phyloP scores from a whole-genome alignment of 2,797 vertebrate species.

The Cottoperca gobio region DNA sequence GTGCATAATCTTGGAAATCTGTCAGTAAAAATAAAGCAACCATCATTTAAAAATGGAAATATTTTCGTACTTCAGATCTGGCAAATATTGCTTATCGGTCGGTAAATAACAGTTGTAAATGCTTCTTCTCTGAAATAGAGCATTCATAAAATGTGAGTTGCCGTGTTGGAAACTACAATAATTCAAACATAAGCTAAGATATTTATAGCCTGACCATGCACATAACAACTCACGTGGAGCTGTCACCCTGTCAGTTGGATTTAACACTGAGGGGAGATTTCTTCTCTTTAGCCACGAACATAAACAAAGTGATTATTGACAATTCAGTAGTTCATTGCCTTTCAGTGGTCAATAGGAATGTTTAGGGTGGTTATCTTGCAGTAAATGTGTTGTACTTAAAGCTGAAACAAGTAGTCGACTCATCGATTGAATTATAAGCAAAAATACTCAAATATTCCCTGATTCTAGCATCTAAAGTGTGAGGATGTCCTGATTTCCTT shows the following conservation, averaged over 20 bases:
- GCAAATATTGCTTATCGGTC: neutral
- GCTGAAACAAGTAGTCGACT: neutral
- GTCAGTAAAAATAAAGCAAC: slow-evolving; percentile 3
- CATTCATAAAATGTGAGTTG: slow-evolving; percentile 39
- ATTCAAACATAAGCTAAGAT: slow-evolving; percentile 20
- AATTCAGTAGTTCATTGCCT: slow-evolving; percentile 2
- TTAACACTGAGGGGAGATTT: neutral
- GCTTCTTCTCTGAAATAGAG: slow-evolving; percentile 7
- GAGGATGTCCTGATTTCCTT: neutral
- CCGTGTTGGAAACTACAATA: slow-evolving; percentile 25
- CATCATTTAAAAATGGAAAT: neutral
- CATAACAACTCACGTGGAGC: slow-evolving; percentile 3
- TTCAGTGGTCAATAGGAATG: slow-evolving; percentile 3
- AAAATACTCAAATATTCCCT: neutral
- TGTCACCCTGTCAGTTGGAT: slow-evolving; percentile 15
- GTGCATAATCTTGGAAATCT: slow-evolving; percentile 16
- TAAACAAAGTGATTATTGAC: slow-evolving; percentile 24
- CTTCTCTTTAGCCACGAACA: neutral
- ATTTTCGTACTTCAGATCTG: slow-evolving; percentile 16
- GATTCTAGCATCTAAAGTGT: neutral
- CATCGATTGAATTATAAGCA: neutral
- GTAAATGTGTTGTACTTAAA: neutral
- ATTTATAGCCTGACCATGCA: neutral
- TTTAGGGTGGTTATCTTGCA: neutral
- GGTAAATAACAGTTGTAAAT: slow-evolving; percentile 26